Evolutionary conservation across 1,140 invertebrate genomes (phyloP).

Genomic region (Xylocopa sonorina): DNA sequence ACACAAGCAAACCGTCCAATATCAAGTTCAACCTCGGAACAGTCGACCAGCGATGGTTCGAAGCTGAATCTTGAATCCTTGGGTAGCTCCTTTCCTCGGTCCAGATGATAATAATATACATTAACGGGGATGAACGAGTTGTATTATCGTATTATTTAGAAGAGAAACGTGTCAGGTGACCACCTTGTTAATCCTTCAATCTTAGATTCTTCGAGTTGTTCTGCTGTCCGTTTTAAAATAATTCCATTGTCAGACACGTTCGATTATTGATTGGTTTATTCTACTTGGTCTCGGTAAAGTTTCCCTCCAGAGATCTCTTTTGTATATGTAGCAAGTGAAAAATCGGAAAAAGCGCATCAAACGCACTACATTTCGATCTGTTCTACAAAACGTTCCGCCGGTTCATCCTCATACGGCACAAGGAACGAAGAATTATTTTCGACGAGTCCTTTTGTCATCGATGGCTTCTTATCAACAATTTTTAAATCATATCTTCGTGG

Average conservation of each 20-base stretch:
- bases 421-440: neutral
- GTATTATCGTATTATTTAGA: neutral
- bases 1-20: conserved; percentile 18
- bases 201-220: neutral
- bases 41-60: conserved; percentile 34
- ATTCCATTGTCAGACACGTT: neutral
- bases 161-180: neutral
- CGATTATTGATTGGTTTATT: conserved; percentile 3
- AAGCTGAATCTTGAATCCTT: conserved; percentile 17
- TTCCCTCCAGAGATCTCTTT: neutral
- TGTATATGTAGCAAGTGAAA: neutral
- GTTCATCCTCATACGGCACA: neutral
- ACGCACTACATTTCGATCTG: neutral
- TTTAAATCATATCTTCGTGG: neutral
- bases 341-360: neutral
- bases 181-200: conserved; percentile 9
- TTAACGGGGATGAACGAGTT: conserved; percentile 13
- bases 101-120: neutral
- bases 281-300: conserved; percentile 25
- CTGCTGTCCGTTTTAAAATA: conserved; percentile 3
- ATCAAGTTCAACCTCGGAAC: conserved; percentile 33
- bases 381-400: neutral
- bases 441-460: neutral
- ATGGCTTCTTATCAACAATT: too few species aligned
- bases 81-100: neutral